Conservation (phyloP, 1,140 invertebrate species). For the Lamellibrachia luymesi region DNA sequence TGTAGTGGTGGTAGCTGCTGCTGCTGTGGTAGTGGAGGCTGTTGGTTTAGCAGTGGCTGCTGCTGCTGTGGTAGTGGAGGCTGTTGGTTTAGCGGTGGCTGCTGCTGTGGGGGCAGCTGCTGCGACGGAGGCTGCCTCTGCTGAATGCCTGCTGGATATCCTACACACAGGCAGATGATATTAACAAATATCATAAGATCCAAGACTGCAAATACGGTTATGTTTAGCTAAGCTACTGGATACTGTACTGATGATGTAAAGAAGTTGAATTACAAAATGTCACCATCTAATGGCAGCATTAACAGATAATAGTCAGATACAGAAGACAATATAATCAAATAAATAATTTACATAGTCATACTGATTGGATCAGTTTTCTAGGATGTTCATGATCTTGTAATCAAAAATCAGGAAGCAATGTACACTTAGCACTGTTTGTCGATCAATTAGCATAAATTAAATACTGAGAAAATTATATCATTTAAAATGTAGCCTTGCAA, state of each 20-base stretch:
- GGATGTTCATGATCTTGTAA: no score
- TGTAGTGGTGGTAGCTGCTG: neutral
- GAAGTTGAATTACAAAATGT: no score
- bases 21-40: neutral
- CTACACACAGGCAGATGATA: neutral
- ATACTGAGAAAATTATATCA: no score
- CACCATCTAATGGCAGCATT: no score
- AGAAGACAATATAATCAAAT: slow-evolving; percentile 7
- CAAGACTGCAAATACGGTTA: no score
- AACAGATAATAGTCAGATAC: neutral
- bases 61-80: slow-evolving; percentile 22
- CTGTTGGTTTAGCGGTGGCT: slow-evolving; percentile 26
- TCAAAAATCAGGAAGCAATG: no score
- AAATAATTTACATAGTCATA: neutral
- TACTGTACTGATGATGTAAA: no score
- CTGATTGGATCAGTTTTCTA: neutral
- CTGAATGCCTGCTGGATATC: slow-evolving; percentile 13
- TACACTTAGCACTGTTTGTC: no score
- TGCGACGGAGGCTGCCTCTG: slow-evolving; percentile 33
- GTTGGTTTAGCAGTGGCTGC: slow-evolving; percentile 11
- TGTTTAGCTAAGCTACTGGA: no score
- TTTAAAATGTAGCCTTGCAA: neutral
- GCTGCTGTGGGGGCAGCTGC: slow-evolving; percentile 11
- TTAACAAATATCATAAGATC: neutral
- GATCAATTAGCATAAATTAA: no score